phyloP scores from a whole-genome alignment of 2,888 invertebrate species.

The Tyria jacobaeae region DNA sequence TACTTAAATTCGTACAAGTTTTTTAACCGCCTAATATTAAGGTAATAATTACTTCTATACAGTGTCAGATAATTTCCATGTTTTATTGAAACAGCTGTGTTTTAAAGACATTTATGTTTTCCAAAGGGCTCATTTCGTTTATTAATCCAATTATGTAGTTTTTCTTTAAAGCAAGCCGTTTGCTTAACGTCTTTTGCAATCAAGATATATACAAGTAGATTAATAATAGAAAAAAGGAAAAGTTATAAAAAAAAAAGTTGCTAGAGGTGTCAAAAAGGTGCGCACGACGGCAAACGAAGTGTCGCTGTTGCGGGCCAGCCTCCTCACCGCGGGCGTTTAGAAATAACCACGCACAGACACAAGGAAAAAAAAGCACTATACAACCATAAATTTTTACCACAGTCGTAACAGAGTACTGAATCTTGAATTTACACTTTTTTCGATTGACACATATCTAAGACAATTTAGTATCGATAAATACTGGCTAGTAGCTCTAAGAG shows the following conservation, averaged over 20 bases:
- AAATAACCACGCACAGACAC: conserved; percentile 54
- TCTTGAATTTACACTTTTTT: conserved; percentile 17
- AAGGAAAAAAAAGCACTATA: conserved; percentile 37
- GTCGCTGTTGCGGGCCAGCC: conserved; percentile 32
- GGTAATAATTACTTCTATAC: too few relatives aligned
- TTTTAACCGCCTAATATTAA: too few relatives aligned
- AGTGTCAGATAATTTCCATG: too few relatives aligned
- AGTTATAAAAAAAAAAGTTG: conserved; percentile 52
- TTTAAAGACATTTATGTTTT: too few relatives aligned
- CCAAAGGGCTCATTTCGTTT: too few relatives aligned
- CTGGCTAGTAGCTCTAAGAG: conserved; percentile 21
- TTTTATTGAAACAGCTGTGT: not conserved
- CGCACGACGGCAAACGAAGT: conserved; percentile 58
- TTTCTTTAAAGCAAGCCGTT: too few relatives aligned
- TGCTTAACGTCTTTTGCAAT: too few relatives aligned
- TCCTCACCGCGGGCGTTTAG: conserved; percentile 40
- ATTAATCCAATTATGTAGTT: not conserved
- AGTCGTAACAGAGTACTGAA: conserved; percentile 21
- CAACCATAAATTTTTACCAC: conserved; percentile 48
- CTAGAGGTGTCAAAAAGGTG: conserved; percentile 59
- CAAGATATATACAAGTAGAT: too few relatives aligned
- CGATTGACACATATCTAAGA: conserved; percentile 13
- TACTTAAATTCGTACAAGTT: too few relatives aligned
- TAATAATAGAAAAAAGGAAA: too few relatives aligned
- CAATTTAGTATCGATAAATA: conserved; percentile 19